Evolutionary conservation across 2,113 vertebrate genomes (phyloP), one percentile per base, ranked within the genome.

Genomic region (Trichomycterus rosablanca): DNA sequence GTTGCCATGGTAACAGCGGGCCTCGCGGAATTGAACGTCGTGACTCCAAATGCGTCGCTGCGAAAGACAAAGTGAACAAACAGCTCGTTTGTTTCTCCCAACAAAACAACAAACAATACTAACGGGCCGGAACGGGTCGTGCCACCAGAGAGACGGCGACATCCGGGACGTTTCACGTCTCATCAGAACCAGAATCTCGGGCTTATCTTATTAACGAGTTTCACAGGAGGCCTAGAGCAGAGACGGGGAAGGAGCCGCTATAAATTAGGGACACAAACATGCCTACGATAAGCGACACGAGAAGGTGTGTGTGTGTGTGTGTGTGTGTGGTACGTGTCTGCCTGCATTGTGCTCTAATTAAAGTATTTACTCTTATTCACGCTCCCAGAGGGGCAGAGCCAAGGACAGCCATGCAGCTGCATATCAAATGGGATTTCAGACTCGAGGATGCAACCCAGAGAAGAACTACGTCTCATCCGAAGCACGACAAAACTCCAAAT

Each of bases 1-100:
- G 91, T 93, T 92, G 80, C 89, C 86, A 91, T 93, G 87, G 91
- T 84, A 92, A 92, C 89, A 78, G 80, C 87, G 83, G 86, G 87
- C 89, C 89, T 90, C 87, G 89, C 81, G 87, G 85, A 87, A 89
- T 86, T 44, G 89, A 89, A 89, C 79, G 89, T 87, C 86, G 89
- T 87, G 90, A 89, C 92, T 92, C 86, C 88, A 89, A 93, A 93
- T 87, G 88, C 83, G 84, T 82, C 83, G 40, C 60, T 68, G 62
- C 71, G 68, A 77, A 58, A 71, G 4, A 24, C 20, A 15, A 46
- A 75, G 78, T 71, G 69, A 89, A 88, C 71, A 77, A 88, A 87
- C 32, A 66, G 63, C 51, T 44, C 30, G 45, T 43, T 44, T 45
- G 34, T 40, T 63, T 22, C 40, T 34, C 14, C 7, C n/a, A 10